These are phyloP conservation scores for Drosophila gunungcola DNA, from an alignment of 1,140 invertebrate species.

Conservation along the genomic window DNA sequence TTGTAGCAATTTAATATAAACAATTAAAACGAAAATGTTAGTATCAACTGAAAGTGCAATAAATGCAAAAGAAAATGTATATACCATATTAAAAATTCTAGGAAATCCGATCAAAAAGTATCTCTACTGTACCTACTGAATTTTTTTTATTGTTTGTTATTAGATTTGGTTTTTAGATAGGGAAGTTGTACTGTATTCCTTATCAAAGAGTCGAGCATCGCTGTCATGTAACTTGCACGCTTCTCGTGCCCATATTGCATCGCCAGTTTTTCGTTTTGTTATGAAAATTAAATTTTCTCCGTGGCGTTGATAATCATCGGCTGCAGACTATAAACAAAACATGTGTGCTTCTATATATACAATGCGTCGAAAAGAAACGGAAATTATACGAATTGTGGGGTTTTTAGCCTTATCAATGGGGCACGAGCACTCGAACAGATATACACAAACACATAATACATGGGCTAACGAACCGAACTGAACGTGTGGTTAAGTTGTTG, in stretches of 20 bases:
- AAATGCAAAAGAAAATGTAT: no score
- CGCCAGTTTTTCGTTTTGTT: constrained; percentile 39
- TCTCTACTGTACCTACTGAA: no score
- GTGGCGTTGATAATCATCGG: constrained; percentile 55
- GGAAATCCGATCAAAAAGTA: no score
- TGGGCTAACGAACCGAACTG: constrained; percentile 28
- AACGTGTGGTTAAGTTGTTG: constrained; percentile 11
- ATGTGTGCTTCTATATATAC: constrained; percentile 33
- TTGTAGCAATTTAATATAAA: no score
- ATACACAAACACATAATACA: constrained; percentile 22
- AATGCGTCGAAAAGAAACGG: constrained; percentile 44
- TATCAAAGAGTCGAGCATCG: constrained; percentile 44
- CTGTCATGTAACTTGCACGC: constrained; percentile 48
- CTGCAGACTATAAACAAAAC: constrained; percentile 60
- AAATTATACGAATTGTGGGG: constrained; percentile 53
- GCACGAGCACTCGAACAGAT: constrained; percentile 51
- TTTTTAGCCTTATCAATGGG: constrained; percentile 71
- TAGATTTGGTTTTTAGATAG: not conserved
- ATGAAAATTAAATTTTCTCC: constrained; percentile 63
- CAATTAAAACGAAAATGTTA: no score
- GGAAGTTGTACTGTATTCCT: constrained; percentile 8
- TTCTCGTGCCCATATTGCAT: constrained; percentile 55
- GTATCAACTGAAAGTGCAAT: no score
- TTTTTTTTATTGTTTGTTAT: not conserved
- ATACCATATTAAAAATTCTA: no score